These are phyloP conservation scores for Plodia interpunctella DNA, from an alignment of 1,140 invertebrate species.

Conservation along the genomic window DNA sequence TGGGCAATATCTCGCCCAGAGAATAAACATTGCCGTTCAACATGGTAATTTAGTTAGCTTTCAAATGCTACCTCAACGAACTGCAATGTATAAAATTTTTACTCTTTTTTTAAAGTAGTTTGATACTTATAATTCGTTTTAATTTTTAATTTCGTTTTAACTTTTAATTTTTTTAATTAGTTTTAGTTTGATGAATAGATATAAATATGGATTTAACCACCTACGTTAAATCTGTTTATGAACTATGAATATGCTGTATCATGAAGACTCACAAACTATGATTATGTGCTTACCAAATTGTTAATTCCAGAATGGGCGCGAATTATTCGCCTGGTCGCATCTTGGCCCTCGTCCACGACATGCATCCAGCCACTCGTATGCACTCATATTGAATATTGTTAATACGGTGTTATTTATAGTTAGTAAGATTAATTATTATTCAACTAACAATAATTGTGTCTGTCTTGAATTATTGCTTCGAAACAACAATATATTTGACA, in stretches of 20 bases:
- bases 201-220: too few relatives aligned
- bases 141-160: too few relatives aligned
- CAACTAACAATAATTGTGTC: neutral
- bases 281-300: conserved; percentile 52
- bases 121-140: too few relatives aligned
- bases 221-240: too few relatives aligned
- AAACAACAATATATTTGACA: neutral
- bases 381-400: conserved; percentile 39
- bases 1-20: too few relatives aligned
- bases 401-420: conserved; percentile 66
- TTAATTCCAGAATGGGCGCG: conserved; percentile 46
- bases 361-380: conserved; percentile 44
- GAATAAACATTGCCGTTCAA: too few relatives aligned
- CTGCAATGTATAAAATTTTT: too few relatives aligned
- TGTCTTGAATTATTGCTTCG: neutral
- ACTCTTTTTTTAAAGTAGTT: too few relatives aligned
- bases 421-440: conserved; percentile 41
- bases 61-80: too few relatives aligned
- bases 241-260: neutral
- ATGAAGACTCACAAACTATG: conserved; percentile 12
- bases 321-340: conserved; percentile 49
- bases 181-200: too few relatives aligned
- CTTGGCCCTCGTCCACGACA: conserved; percentile 56
- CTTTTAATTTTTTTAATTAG: too few relatives aligned
- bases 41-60: too few relatives aligned